These are phyloP conservation scores for Apolygus lucorum DNA, from an alignment of 1,140 invertebrate genomes.

Conservation along the genomic window DNA sequence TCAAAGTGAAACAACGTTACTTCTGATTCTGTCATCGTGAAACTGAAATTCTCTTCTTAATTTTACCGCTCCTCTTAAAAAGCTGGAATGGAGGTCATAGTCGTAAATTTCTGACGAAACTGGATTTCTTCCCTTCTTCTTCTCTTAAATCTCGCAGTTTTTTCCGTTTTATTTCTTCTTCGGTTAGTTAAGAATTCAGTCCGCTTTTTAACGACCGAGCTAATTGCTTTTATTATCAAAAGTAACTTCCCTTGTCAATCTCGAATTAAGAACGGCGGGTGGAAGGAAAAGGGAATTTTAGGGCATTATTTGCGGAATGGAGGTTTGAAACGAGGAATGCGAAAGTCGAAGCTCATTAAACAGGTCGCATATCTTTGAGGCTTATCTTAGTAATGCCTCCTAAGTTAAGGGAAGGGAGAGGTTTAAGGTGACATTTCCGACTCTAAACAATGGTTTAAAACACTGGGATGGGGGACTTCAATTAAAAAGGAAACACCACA, in stretches of 20 bases:
- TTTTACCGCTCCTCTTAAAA: too few relatives aligned
- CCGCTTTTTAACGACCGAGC: not conserved
- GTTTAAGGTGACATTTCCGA: constrained; percentile 1
- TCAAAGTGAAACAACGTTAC: too few relatives aligned
- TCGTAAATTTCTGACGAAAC: too few relatives aligned
- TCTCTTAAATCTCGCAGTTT: too few relatives aligned
- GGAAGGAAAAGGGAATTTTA: not conserved
- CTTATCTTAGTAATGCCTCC: not conserved
- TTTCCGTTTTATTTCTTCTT: too few relatives aligned
- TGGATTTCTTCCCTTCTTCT: too few relatives aligned
- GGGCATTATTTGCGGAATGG: not conserved
- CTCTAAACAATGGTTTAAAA: constrained; percentile 10
- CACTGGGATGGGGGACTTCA: not conserved
- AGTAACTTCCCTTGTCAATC: not conserved
- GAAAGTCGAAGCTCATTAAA: not conserved
- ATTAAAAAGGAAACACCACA: constrained; percentile 3
- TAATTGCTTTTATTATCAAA: not conserved
- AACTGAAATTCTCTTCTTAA: too few relatives aligned
- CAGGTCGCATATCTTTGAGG: not conserved
- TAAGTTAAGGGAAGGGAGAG: not conserved
- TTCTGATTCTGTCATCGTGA: too few relatives aligned
- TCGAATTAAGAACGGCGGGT: too few relatives aligned
- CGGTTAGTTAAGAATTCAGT: not conserved
- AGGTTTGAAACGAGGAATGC: not conserved
- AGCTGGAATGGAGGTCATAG: too few relatives aligned